These are phyloP conservation scores for Byasa hedistus DNA, from an alignment of 2,888 invertebrate species.

Conservation along the genomic window DNA sequence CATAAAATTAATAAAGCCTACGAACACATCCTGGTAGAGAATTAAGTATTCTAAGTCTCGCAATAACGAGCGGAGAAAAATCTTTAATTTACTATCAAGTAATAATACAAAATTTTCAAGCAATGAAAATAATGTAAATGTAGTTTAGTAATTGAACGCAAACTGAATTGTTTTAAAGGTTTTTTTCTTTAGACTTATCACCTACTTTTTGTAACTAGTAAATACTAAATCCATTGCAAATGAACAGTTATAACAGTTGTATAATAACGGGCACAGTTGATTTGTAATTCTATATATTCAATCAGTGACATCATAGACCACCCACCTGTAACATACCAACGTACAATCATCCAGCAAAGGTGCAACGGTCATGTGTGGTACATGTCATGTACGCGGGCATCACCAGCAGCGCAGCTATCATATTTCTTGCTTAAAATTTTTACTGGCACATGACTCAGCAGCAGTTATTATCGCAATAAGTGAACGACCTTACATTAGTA, in stretches of 20 bases:
- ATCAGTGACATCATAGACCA: conserved; percentile 8
- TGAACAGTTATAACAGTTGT: neutral
- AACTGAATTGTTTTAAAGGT: no score
- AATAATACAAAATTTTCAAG: neutral
- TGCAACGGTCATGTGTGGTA: conserved; percentile 11
- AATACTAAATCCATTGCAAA: no score
- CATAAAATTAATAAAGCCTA: conserved; percentile 10
- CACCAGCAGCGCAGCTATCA: conserved; percentile 20
- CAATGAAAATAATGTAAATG: neutral
- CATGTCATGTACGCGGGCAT: conserved; percentile 20
- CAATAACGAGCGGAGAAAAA: neutral
- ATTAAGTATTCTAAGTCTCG: conserved; percentile 2
- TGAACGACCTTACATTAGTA: conserved; percentile 24
- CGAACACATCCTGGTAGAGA: conserved; percentile 3
- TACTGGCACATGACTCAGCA: conserved; percentile 27
- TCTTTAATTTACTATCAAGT: neutral
- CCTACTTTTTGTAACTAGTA: no score
- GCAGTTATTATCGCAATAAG: conserved; percentile 28
- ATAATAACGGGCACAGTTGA: neutral
- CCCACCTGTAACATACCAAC: conserved; percentile 11
- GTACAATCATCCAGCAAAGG: conserved; percentile 4
- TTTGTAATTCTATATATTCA: neutral
- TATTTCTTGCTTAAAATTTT: conserved; percentile 29
- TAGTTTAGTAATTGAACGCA: no score
- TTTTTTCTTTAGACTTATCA: no score